Percentiles rank a stretch among this genome's conserved stretches.
phyloP scores from a whole-genome alignment of 2,113 vertebrate genomes.

The Gavia stellata region DNA sequence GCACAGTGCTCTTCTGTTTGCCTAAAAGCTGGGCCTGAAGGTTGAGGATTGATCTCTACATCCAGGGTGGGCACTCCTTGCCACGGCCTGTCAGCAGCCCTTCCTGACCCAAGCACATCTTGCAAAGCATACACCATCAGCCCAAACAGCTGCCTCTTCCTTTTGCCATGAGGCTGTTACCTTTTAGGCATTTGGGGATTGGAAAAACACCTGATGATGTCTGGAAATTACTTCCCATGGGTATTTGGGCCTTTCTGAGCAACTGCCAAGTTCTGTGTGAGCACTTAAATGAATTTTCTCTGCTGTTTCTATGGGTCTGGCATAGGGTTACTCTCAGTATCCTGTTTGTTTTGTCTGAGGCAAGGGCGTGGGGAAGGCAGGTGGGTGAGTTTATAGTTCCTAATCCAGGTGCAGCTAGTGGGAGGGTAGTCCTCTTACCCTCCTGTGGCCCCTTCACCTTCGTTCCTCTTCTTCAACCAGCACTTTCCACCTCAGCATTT shows the following conservation, averaged over 20 bases:
- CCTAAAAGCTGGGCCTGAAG: background rate
- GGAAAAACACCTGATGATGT: background rate
- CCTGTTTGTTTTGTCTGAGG: background rate
- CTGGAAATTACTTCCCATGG: background rate
- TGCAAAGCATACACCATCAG: background rate
- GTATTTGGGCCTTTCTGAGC: background rate
- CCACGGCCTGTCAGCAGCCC: background rate
- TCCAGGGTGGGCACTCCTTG: background rate
- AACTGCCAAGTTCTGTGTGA: background rate
- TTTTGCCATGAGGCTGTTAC: background rate
- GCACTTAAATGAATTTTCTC: background rate
- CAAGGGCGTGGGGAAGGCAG: rapidly evolving
- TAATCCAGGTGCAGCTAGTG: background rate
- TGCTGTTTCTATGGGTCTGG: background rate
- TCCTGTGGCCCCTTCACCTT: background rate
- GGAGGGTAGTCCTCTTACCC: background rate
- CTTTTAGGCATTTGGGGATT: background rate
- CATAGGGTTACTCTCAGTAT: background rate
- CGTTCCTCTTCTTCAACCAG: background rate
- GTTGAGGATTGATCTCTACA: background rate
- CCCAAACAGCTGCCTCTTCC: background rate
- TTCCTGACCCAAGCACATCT: background rate
- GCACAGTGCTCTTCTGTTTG: background rate
- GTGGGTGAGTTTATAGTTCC: background rate
- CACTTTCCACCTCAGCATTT: background rate